Base-by-base conservation (phyloP, 2,888 invertebrate genomes). In the Melolontha melolontha region DNA sequence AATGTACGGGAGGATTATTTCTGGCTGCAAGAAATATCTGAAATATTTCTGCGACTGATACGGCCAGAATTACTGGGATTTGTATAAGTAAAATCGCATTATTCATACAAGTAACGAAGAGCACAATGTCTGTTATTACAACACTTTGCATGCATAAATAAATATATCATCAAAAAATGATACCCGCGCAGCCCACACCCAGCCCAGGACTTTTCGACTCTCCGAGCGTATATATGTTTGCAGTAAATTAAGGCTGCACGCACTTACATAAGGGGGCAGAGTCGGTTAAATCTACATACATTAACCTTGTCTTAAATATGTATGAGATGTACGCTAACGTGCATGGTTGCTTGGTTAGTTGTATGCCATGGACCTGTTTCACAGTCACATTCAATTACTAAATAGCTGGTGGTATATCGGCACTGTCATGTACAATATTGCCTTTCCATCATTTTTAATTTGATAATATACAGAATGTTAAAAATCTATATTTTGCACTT, bases 151-250 rank as follows among this genome's bases (percentile, higher is more conserved):
- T 42, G 65, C 52, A 65, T 65, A 65, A 65, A 54, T 65, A 65
- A 65, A 65, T 65, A 65, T 54, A 65, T 65, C 65, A 65, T 65
- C 65, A 42, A 65, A 63, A 65, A 65, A 64, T 47, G 64, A 64
- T 64, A 64, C 29, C 47, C 64, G 50, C 34, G 34, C 34, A 10
- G 49, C 47, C 34, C 34, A 34, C 34, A 34, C 34, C 34, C 34
- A 34, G 6, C 34, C 34, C 34, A 34, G 6, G 34, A 34, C 34
- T 34, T 34, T 34, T 34, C 7, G 34, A 34, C 22, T 22, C 22
- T 22, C 22, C 22, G 34, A 34, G 34, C 10, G 34, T 10, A 34
- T 34, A 10, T 34, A 22, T 22, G 22, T 34, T 34, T 10, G 34
- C 34, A 34, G 34, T 34, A 34, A 34, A 34, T 34, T 34, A 34